A percentile compares a stretch with the other conserved stretches of the same genome.
These are phyloP conservation scores for Agelas oroides DNA, from an alignment of 37 sponge, comb jelly and placozoan genomes.

Conservation along the genomic window DNA sequence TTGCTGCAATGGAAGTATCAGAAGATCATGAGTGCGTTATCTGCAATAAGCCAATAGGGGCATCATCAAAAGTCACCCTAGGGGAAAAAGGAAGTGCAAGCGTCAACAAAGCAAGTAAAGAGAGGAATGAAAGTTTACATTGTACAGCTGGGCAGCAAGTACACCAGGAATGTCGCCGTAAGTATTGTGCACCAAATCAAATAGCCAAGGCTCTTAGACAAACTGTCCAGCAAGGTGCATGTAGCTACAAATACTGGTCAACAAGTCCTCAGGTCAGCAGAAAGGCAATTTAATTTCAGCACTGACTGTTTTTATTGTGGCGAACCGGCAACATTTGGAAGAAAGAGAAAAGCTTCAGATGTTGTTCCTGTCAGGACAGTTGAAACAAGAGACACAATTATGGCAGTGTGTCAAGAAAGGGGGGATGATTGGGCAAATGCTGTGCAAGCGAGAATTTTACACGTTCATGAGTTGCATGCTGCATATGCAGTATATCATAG, in stretches of 20 bases:
- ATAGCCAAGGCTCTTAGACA: neutral
- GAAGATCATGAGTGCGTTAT: too few relatives aligned
- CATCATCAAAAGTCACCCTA: neutral
- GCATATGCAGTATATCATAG: constrained; percentile 50
- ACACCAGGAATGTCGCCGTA: constrained; percentile 8
- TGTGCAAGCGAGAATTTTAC: constrained; percentile 46
- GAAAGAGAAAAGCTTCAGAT: constrained; percentile 43
- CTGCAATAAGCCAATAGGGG: too few relatives aligned
- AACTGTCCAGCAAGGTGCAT: too few relatives aligned
- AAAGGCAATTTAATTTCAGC: constrained; percentile 40
- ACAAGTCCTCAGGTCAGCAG: constrained; percentile 54
- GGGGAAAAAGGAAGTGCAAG: neutral
- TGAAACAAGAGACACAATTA: constrained; percentile 38
- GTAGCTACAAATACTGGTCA: too few relatives aligned
- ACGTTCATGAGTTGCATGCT: constrained; percentile 70
- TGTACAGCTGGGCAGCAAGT: neutral
- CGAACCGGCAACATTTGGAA: constrained; percentile 34
- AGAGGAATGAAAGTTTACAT: neutral
- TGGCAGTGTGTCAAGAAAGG: constrained; percentile 41
- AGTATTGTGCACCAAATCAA: neutral
- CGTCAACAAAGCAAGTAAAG: neutral
- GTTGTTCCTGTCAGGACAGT: constrained; percentile 51
- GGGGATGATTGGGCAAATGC: constrained; percentile 49
- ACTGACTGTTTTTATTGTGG: constrained; percentile 62
- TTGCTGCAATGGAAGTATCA: too few relatives aligned